phyloP scores from a whole-genome alignment of 2,113 vertebrate genomes.

The Pteruthius melanotis region DNA sequence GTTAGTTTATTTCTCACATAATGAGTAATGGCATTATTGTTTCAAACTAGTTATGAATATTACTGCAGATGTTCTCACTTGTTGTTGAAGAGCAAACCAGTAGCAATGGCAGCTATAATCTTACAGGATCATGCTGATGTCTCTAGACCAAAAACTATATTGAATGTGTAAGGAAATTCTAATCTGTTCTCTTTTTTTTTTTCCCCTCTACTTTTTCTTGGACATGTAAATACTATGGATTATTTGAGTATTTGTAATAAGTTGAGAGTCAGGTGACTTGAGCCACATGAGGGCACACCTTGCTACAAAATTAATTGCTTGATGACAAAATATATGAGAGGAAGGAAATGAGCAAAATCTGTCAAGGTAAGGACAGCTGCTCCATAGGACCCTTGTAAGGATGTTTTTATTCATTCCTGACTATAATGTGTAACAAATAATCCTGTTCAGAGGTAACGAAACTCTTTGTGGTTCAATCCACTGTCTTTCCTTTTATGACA shows the following conservation, averaged over 20 bases:
- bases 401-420: not conserved
- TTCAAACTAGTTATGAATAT: not conserved
- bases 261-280: not conserved
- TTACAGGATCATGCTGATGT: not conserved
- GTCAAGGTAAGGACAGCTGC: not conserved
- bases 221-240: not conserved
- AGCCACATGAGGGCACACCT: not conserved
- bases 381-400: not conserved
- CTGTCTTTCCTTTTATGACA: not conserved
- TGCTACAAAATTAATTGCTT: not conserved
- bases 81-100: not conserved
- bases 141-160: slow-evolving; percentile 9
- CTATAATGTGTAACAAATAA: not conserved
- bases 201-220: not conserved
- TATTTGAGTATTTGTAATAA: not conserved
- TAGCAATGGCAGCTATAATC: not conserved
- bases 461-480: not conserved
- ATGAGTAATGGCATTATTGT: not conserved
- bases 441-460: not conserved
- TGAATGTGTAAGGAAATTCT: not conserved
- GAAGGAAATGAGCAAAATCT: not conserved
- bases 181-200: not conserved
- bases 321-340: not conserved
- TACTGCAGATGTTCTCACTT: not conserved
- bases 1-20: not conserved